A percentile compares a stretch with the other conserved stretches of the same genome.
Conservation (phyloP, 2,113 vertebrate genomes). For the Hylia prasina region DNA sequence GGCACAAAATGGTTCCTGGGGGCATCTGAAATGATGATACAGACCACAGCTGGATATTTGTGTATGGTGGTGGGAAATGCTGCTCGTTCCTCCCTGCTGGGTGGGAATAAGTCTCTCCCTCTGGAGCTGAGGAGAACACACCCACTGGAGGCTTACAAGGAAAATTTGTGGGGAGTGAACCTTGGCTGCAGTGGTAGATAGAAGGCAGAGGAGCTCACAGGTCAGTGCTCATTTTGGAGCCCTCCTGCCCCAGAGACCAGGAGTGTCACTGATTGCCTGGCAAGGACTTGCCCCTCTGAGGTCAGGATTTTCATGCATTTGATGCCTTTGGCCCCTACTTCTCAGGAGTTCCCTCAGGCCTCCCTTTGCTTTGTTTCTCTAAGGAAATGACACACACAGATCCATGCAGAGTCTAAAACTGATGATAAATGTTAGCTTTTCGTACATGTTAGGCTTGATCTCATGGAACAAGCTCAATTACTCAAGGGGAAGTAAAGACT, state of each 20-base stretch:
- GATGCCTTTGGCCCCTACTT: neutral
- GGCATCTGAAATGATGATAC: neutral
- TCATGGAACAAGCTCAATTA: neutral
- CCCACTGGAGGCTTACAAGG: neutral
- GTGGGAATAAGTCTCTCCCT: neutral
- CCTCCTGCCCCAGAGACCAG: rapidly evolving
- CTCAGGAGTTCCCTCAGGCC: neutral
- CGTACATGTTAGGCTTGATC: neutral
- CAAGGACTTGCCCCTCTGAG: neutral
- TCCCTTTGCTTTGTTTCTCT: neutral
- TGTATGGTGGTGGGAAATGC: neutral
- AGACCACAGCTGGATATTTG: neutral
- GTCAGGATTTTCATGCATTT: neutral
- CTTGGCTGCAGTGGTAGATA: neutral
- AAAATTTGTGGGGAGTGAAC: neutral
- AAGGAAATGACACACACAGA: neutral
- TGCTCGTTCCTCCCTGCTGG: neutral
- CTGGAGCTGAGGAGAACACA: neutral
- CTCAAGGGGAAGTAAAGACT: neutral
- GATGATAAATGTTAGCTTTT: neutral
- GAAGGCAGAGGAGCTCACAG: neutral
- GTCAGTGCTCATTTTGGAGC: neutral
- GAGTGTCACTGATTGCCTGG: rapidly evolving
- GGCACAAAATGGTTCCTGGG: neutral
- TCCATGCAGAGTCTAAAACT: neutral